A percentile compares a stretch with the other conserved stretches of the same genome.
phyloP scores from a whole-genome alignment of 2,888 invertebrate species.

The Phytoseiulus persimilis region DNA sequence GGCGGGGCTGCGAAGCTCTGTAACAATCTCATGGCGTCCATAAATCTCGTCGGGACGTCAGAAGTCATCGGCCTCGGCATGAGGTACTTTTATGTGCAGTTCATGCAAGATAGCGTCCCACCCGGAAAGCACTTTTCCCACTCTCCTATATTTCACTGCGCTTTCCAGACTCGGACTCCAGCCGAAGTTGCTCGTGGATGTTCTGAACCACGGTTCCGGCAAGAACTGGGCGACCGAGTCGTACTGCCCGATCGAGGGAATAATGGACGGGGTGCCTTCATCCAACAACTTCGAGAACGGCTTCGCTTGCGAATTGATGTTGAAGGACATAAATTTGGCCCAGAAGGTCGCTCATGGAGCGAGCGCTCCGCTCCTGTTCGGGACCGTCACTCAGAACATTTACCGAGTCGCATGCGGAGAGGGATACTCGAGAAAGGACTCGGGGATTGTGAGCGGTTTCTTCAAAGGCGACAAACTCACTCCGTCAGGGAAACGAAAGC shows the following conservation, averaged over 20 bases:
- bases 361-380: constrained; percentile 52
- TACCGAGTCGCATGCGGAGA: constrained; percentile 51
- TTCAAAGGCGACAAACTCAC: not conserved
- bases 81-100: constrained; percentile 47
- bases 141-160: too few relatives aligned
- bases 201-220: constrained; percentile 54
- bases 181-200: constrained; percentile 52
- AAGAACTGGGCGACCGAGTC: constrained; percentile 54
- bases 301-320: constrained; percentile 47
- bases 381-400: constrained; percentile 53
- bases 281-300: constrained; percentile 53
- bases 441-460: constrained; percentile 51
- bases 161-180: constrained; percentile 52
- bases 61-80: constrained; percentile 55
- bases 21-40: constrained; percentile 55
- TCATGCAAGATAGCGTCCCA: too few relatives aligned
- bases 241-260: constrained; percentile 55
- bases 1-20: constrained; percentile 55
- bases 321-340: constrained; percentile 54
- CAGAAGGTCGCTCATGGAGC: constrained; percentile 52
- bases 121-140: too few relatives aligned
- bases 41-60: constrained; percentile 54
- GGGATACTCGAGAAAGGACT: constrained; percentile 52
- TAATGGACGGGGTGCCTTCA: constrained; percentile 53
- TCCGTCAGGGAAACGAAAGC: not conserved